Base-by-base conservation (phyloP, 92 coral and sea anemone species). In the Phymanthus crucifer region DNA sequence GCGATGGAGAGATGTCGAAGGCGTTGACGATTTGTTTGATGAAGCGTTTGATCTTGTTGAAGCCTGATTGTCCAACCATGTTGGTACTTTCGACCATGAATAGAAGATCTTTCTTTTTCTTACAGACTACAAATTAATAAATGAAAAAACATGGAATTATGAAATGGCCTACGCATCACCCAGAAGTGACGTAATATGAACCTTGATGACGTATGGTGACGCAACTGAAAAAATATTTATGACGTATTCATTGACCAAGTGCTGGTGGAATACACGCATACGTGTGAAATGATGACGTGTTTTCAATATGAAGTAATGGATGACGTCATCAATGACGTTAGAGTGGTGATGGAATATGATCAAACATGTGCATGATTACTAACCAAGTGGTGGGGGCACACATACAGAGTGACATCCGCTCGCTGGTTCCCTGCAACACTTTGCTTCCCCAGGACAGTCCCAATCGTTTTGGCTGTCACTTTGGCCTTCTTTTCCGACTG, bases 11-110 rank as follows among this genome's bases (percentile, higher is more conserved):
- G 16, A 92, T 74, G 32, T 89, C 86, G 38, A 92, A 92, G 0
- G 93, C 97, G 75, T 83, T 81, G 38, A 89, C 76, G 31, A 92
- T 83, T 23, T 89, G 89, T 61, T 87, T 92, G 17, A 84, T 80
- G 65, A 89, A 90, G 4, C 34, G 47, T 86, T 92, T 92, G 23
- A 78, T 75, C 69, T 84, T 70, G 23, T 70, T 52, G 69, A 92
- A 86, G 31, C 90, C 85, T 26, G 47, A 61, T 16, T 74, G 71
- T 1, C 91, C 93, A 32, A 80, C 46, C 64, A 61, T 72, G 9
- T 52, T 47, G 17, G 87, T 76, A 16, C 87, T 45, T 36, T 87
- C 90, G 27, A 87, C 58, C 70, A 78, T 71, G 68, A 87, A 82
- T 9, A 84, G 38, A 40, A 87, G 50, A 64, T 87, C 90, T 71